phyloP scores from a whole-genome alignment of 2,888 invertebrate species.

The Galerucella pusilla region DNA sequence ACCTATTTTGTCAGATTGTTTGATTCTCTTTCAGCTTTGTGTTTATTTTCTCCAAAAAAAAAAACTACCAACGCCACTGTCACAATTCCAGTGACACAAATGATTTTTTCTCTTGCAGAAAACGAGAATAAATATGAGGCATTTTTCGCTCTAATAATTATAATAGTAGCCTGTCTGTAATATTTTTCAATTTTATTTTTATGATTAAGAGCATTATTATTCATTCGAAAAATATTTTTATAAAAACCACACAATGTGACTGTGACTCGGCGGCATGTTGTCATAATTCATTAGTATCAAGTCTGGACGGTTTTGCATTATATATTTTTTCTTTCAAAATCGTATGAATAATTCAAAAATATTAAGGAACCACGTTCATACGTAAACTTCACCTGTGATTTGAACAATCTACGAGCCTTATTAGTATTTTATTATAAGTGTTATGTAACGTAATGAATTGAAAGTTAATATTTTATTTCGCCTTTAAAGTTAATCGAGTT shows the following conservation, averaged over 20 bases:
- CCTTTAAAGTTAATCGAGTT: too few species aligned
- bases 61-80: slow-evolving; percentile 7
- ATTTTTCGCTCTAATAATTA: slow-evolving; percentile 64
- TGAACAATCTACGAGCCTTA: too few species aligned
- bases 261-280: slow-evolving; percentile 33
- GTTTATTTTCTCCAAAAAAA: background rate
- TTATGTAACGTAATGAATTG: too few species aligned
- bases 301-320: slow-evolving; percentile 22
- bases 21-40: background rate
- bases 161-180: slow-evolving; percentile 60
- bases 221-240: slow-evolving; percentile 51
- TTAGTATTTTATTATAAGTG: too few species aligned
- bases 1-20: background rate
- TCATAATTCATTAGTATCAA: slow-evolving; percentile 30
- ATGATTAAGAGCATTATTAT: slow-evolving; percentile 56
- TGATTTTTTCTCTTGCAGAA: slow-evolving; percentile 55
- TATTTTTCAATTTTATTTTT: slow-evolving; percentile 62
- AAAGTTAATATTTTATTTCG: too few species aligned
- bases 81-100: slow-evolving; percentile 51
- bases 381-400: background rate
- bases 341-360: slow-evolving; percentile 4
- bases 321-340: slow-evolving; percentile 17
- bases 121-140: slow-evolving; percentile 62
- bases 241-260: slow-evolving; percentile 41
- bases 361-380: background rate